A percentile compares a stretch with the other conserved stretches of the same genome.
phyloP scores from a whole-genome alignment of 2,113 vertebrate genomes.

The Pedionomus torquatus region DNA sequence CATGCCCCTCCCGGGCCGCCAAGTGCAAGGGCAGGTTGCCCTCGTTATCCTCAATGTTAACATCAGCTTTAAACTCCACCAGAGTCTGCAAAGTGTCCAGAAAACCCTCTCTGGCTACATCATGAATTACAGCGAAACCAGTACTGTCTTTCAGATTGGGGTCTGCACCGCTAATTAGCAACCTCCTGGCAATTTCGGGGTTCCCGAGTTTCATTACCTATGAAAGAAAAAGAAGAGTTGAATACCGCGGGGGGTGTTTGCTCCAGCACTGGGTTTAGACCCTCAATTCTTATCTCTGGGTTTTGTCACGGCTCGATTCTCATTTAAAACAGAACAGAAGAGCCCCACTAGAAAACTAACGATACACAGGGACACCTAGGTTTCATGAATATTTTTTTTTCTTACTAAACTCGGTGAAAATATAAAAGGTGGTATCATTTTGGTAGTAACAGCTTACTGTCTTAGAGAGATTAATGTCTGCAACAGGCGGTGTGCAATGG shows the following conservation, averaged over 20 bases:
- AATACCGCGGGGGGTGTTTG: background rate
- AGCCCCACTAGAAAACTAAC: background rate
- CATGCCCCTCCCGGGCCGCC: constrained; percentile 85
- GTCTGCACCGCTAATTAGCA: constrained; percentile 82
- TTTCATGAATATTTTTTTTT: background rate
- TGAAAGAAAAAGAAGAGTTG: background rate
- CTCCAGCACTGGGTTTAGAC: background rate
- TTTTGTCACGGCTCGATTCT: background rate
- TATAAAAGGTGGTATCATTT: background rate
- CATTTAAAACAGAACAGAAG: background rate
- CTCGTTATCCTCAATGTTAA: constrained; percentile 81
- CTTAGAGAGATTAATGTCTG: background rate
- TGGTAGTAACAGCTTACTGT: background rate
- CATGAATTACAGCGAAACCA: constrained; percentile 87
- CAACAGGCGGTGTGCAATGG: background rate
- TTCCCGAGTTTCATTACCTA: constrained; percentile 90
- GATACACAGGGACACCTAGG: background rate
- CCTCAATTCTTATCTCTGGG: background rate
- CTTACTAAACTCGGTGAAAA: background rate
- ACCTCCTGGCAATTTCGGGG: constrained; percentile 74
- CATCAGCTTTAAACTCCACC: constrained; percentile 81
- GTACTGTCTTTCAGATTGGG: constrained; percentile 83
- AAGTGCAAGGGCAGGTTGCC: constrained; percentile 91
- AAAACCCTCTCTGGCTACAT: constrained; percentile 90
- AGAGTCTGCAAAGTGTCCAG: constrained; percentile 86